Evolutionary conservation across 2,888 invertebrate species (phyloP).

Genomic region (Tachystola acroxantha): DNA sequence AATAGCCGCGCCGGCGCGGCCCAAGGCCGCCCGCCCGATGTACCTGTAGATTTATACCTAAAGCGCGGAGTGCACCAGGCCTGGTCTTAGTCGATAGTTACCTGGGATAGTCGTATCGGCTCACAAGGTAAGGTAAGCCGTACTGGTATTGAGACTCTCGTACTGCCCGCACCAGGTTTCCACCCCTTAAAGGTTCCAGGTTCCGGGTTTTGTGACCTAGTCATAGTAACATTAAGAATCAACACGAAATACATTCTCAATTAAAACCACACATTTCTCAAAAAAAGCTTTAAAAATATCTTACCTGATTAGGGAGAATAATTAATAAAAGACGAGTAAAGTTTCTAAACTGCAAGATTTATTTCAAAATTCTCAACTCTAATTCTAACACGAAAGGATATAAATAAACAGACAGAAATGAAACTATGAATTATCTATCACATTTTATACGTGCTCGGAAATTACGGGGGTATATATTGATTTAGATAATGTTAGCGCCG

Average conservation of each 20-base stretch:
- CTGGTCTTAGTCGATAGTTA: too few relatives aligned
- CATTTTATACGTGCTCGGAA: conserved; percentile 35
- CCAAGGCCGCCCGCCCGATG: too few relatives aligned
- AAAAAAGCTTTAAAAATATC: too few relatives aligned
- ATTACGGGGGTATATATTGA: conserved; percentile 12
- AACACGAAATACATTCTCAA: background rate
- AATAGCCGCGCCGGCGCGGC: too few relatives aligned
- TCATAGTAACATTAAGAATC: conserved; percentile 7
- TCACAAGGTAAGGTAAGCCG: conserved; percentile 23
- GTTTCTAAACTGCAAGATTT: conserved; percentile 29
- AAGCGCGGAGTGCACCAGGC: too few relatives aligned
- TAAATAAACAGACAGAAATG: conserved; percentile 30
- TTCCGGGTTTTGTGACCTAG: conserved; percentile 63
- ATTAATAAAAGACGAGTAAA: conserved; percentile 4
- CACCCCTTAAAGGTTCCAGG: conserved; percentile 55
- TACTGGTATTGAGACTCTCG: conserved; percentile 48
- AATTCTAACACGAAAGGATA: conserved; percentile 27
- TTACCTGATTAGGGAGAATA: background rate
- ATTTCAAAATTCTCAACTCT: conserved; percentile 41
- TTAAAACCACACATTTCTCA: background rate
- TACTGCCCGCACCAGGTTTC: conserved; percentile 55
- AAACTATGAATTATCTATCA: conserved; percentile 34
- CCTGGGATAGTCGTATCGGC: conserved; percentile 42
- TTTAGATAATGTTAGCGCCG: conserved; percentile 57
- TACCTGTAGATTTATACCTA: too few relatives aligned